Conservation (phyloP, 2,113 vertebrate species). For the Amphilophus citrinellus region DNA sequence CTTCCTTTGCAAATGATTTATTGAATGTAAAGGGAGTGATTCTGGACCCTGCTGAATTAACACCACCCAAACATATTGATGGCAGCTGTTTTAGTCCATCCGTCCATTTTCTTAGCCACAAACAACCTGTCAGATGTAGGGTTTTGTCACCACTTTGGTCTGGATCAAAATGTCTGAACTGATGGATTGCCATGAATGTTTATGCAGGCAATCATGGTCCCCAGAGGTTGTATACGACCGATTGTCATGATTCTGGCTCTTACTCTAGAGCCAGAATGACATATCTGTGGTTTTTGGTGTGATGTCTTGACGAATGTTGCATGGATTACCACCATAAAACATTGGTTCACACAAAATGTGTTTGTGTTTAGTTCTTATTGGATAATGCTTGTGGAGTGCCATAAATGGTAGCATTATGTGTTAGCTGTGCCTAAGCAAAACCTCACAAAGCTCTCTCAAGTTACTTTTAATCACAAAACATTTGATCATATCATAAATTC, state of each 20-base stretch:
- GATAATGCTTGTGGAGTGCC: neutral
- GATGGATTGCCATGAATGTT: neutral
- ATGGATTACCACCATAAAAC: neutral
- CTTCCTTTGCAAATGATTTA: neutral
- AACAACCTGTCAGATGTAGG: neutral
- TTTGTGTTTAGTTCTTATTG: neutral
- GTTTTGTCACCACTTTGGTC: neutral
- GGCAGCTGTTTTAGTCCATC: neutral
- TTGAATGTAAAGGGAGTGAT: neutral
- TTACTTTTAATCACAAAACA: neutral
- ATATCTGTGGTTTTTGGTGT: neutral
- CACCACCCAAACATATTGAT: neutral
- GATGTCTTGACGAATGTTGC: neutral
- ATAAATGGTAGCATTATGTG: fast-evolving
- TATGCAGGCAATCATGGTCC: neutral
- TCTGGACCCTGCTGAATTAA: neutral
- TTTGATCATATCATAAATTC: neutral
- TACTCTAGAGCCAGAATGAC: neutral
- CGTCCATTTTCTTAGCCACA: neutral
- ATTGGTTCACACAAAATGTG: neutral
- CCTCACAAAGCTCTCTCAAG: neutral
- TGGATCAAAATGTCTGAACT: neutral
- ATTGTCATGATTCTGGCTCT: neutral
- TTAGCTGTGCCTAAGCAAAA: neutral
- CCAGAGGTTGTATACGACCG: neutral